Conservation (phyloP, 2,888 invertebrate genomes). For the Brachycybe producta region DNA sequence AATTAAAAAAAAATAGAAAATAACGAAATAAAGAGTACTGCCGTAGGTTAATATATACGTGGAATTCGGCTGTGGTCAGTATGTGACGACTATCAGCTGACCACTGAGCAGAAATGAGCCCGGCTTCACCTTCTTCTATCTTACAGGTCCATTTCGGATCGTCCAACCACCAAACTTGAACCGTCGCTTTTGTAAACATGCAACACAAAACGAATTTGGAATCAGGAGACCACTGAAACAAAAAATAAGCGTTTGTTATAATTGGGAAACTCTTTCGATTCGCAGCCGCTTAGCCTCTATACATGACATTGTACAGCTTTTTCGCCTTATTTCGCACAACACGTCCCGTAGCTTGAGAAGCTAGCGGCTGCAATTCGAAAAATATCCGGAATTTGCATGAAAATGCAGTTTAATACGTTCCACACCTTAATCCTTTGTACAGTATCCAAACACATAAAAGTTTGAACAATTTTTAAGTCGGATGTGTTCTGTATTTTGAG, state of each 20-base stretch:
- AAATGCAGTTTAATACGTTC: too few species aligned
- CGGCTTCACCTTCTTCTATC: conserved; percentile 42
- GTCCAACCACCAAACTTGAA: conserved; percentile 39
- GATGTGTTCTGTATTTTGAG: conserved; percentile 1
- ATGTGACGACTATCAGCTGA: conserved; percentile 41
- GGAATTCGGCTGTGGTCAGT: conserved; percentile 41
- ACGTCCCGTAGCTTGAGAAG: too few species aligned
- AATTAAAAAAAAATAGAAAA: too few species aligned
- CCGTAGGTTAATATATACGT: conserved; percentile 35
- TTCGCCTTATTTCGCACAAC: too few species aligned
- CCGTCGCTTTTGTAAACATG: not conserved
- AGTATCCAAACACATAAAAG: conserved; percentile 1
- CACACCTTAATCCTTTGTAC: conserved; percentile 12
- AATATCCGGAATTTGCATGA: too few species aligned
- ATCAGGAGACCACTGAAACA: conserved; percentile 34
- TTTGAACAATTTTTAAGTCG: conserved; percentile 10
- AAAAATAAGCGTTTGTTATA: not conserved
- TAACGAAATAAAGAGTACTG: not conserved
- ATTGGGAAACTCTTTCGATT: too few species aligned
- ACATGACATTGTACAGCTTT: too few species aligned
- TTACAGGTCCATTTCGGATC: conserved; percentile 43
- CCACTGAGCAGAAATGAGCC: conserved; percentile 40
- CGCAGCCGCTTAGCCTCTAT: too few species aligned
- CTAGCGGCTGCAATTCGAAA: too few species aligned
- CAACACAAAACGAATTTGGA: conserved; percentile 31